Evolutionary conservation across 92 coral and sea anemone species (phyloP), one percentile per base, ranked within the genome.

Genomic region (Anthopleura xanthogrammica): DNA sequence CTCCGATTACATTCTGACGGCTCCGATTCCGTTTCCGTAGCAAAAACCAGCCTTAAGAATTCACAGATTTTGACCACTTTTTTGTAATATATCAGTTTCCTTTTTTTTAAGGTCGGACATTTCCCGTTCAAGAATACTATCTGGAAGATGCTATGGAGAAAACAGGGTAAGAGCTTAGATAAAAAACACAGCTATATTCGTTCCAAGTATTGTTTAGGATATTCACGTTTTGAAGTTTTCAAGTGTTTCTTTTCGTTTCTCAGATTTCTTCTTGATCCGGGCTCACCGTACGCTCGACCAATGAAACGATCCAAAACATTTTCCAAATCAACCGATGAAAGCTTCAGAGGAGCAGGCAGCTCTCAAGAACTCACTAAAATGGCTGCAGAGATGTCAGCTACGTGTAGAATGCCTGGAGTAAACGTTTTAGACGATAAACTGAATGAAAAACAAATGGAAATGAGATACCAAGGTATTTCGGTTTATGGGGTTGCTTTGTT

Each of bases 71-170:
- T 29, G 36, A 1, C 36, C 36, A 22, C 12, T 56, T 6, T 58
- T 14, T 58, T 5, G 64, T 58, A 12, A 19, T 58, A 14, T 58
- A 5, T 58, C n/a, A n/a, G n/a, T n/a, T n/a, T 58, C 14, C 42
- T 7, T 22, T 55, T 39, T 72, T 72, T 79, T 42, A 68, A 94
- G 98, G 98, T n/a, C 86, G 93, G n/a, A 94, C 98, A 23, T 94
- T 94, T 88, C 98, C 98, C 50, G 98, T 94, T 16, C 89, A 85
- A 22, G 93, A 94, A 77, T 85, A 84, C 66, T 94, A 88, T 73
- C 83, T 94, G 46, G 98, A 94, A 68, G 95, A 94, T 83, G 92
- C 90, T 52, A 29, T 94, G 19, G 98, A 94, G 55, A 85, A 86
- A 90, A 94, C 98, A 83, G 52, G 83, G 98, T 87, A 78, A 82